Conservation (phyloP, 2,888 invertebrate species). For the Megamerina dolium region DNA sequence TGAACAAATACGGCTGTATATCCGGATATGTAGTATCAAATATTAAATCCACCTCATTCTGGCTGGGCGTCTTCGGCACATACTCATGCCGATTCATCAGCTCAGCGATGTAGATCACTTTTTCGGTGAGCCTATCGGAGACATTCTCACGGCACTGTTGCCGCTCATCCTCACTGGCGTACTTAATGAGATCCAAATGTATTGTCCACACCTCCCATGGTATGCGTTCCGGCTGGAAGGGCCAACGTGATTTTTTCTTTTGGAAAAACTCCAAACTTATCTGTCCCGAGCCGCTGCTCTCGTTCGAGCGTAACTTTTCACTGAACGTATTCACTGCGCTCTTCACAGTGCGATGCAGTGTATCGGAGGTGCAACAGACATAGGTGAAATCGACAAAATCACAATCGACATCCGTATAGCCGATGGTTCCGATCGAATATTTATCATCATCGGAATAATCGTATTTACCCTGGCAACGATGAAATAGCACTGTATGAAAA, state of each 20-base stretch:
- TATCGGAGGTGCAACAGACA: slow-evolving; percentile 86
- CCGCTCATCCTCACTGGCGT: slow-evolving; percentile 80
- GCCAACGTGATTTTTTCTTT: slow-evolving; percentile 83
- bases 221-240: slow-evolving; percentile 83
- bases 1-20: slow-evolving; percentile 95
- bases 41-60: slow-evolving; percentile 84
- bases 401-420: slow-evolving; percentile 95
- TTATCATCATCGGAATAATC: slow-evolving; percentile 88
- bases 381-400: slow-evolving; percentile 97
- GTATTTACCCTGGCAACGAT: slow-evolving; percentile 88
- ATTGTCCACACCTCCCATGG: slow-evolving; percentile 99
- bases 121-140: slow-evolving; percentile 82
- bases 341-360: slow-evolving; percentile 65
- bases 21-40: slow-evolving; percentile 91
- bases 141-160: slow-evolving; percentile 82
- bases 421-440: slow-evolving; percentile 93
- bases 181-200: slow-evolving; percentile 77
- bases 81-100: slow-evolving; percentile 95
- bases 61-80: slow-evolving; percentile 91
- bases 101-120: slow-evolving; percentile 90
- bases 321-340: slow-evolving; percentile 74
- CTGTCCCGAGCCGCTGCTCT: slow-evolving; percentile 70
- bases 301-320: slow-evolving; percentile 67
- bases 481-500: slow-evolving; percentile 87
- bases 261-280: slow-evolving; percentile 95